phyloP scores from a whole-genome alignment of 2,888 invertebrate genomes.

The Eretmocerus hayati region DNA sequence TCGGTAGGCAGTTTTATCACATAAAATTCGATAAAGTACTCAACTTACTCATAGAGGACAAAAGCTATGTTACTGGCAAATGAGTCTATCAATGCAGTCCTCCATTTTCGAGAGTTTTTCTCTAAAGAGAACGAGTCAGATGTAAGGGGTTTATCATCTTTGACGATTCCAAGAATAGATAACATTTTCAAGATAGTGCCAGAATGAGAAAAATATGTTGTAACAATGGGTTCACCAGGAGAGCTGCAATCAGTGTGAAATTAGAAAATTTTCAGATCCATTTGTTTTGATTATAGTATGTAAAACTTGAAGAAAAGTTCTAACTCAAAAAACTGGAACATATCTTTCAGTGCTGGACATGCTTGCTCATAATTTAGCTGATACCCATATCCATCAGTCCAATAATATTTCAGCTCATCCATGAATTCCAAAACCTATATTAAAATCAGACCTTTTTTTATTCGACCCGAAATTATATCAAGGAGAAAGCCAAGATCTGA shows the following conservation, averaged over 20 bases:
- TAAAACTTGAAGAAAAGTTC: too few relatives aligned
- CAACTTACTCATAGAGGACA: slow-evolving; percentile 61
- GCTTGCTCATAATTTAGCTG: slow-evolving; percentile 67
- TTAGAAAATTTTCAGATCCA: too few relatives aligned
- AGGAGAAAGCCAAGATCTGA: too few relatives aligned
- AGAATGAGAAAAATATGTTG: slow-evolving; percentile 75
- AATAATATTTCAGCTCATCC: slow-evolving; percentile 73
- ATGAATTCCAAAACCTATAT: slow-evolving; percentile 64
- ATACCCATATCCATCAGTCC: slow-evolving; percentile 75
- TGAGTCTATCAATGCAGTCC: slow-evolving; percentile 59
- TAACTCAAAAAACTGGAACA: slow-evolving; percentile 65
- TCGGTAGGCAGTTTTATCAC: background rate
- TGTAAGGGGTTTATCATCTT: slow-evolving; percentile 56
- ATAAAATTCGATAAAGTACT: too few relatives aligned
- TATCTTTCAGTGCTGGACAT: slow-evolving; percentile 64
- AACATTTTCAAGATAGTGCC: slow-evolving; percentile 72
- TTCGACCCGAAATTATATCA: too few relatives aligned
- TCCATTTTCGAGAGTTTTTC: slow-evolving; percentile 50
- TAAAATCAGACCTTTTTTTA: background rate
- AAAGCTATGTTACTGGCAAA: slow-evolving; percentile 78
- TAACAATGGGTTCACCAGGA: slow-evolving; percentile 46
- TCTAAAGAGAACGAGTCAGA: slow-evolving; percentile 49
- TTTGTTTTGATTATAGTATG: too few relatives aligned
- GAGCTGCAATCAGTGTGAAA: slow-evolving; percentile 27
- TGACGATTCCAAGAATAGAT: slow-evolving; percentile 65